phyloP scores from a whole-genome alignment of 1,140 invertebrate genomes.

The Cotesia vestalis region DNA sequence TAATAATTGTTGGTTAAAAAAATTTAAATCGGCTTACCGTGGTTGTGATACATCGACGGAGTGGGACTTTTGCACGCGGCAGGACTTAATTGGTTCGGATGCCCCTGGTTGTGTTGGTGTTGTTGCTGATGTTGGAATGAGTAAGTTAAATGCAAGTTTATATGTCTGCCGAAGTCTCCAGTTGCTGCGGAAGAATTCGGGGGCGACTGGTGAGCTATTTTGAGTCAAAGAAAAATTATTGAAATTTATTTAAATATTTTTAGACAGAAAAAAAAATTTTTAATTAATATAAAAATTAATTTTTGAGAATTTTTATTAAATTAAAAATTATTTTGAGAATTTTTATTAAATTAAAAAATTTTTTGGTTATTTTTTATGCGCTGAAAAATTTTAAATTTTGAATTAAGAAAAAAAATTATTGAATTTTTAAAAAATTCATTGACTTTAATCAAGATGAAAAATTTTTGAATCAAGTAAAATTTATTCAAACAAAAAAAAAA shows the following conservation, averaged over 20 bases:
- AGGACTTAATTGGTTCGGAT: slow-evolving; percentile 54
- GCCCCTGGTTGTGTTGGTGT: slow-evolving; percentile 50
- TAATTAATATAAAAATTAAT: neutral
- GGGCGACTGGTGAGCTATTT: slow-evolving; percentile 54
- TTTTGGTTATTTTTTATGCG: no score
- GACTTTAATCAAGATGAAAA: no score
- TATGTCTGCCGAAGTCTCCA: slow-evolving; percentile 75
- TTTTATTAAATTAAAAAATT: no score
- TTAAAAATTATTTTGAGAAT: no score
- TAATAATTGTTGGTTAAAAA: no score
- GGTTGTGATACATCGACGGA: slow-evolving; percentile 57
- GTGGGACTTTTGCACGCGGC: slow-evolving; percentile 56
- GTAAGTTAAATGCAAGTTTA: slow-evolving; percentile 84
- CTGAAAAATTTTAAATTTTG: no score
- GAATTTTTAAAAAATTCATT: no score
- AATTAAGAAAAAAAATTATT: no score
- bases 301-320: no score
- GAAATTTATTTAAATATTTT: neutral
- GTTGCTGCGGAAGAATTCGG: slow-evolving; percentile 51
- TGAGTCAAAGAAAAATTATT: neutral
- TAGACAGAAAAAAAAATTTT: slow-evolving; percentile 1
- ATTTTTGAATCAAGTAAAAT: neutral
- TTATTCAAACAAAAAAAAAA: neutral
- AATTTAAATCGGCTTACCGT: slow-evolving; percentile 43
- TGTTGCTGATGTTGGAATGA: slow-evolving; percentile 80